phyloP scores from a whole-genome alignment of 2,888 invertebrate species.

The Masnerella sp. region DNA sequence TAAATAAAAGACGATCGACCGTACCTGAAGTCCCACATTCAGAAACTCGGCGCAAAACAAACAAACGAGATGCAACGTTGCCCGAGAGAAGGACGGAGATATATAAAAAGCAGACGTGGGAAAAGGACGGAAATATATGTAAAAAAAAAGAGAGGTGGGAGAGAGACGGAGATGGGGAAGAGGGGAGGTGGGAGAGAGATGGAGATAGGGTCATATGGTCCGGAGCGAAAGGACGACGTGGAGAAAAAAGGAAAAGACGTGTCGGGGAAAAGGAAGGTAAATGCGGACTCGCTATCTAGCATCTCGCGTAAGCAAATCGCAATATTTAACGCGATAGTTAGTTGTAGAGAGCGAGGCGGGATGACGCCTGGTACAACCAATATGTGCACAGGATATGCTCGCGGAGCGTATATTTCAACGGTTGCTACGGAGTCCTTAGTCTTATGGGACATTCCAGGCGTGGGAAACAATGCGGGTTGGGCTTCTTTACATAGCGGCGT shows the following conservation, averaged over 20 bases:
- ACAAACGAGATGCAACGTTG: constrained; percentile 48
- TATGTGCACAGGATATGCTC: constrained; percentile 67
- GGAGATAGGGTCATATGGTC: constrained; percentile 39
- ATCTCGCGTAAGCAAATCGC: constrained; percentile 72
- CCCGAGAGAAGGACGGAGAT: neutral
- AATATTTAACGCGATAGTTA: constrained; percentile 74
- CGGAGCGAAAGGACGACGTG: constrained; percentile 35
- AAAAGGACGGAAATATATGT: constrained; percentile 33
- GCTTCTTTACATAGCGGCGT: constrained; percentile 73
- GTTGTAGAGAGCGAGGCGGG: constrained; percentile 62
- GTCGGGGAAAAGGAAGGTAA: constrained; percentile 25
- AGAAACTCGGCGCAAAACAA: constrained; percentile 55
- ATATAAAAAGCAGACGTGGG: neutral
- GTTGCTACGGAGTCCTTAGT: constrained; percentile 62
- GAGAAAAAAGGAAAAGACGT: constrained; percentile 44
- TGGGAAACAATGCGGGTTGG: constrained; percentile 75
- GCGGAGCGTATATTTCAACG: constrained; percentile 67
- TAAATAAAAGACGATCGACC: constrained; percentile 75
- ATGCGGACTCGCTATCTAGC: constrained; percentile 65
- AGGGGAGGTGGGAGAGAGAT: constrained; percentile 23
- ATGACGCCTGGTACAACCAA: constrained; percentile 66
- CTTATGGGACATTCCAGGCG: constrained; percentile 72
- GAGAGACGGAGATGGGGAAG: constrained; percentile 10
- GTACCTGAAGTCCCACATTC: constrained; percentile 58
- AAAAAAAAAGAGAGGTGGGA: constrained; percentile 21